Conservation (phyloP, 2,888 invertebrate species). For the Eurytoma adleriae region DNA sequence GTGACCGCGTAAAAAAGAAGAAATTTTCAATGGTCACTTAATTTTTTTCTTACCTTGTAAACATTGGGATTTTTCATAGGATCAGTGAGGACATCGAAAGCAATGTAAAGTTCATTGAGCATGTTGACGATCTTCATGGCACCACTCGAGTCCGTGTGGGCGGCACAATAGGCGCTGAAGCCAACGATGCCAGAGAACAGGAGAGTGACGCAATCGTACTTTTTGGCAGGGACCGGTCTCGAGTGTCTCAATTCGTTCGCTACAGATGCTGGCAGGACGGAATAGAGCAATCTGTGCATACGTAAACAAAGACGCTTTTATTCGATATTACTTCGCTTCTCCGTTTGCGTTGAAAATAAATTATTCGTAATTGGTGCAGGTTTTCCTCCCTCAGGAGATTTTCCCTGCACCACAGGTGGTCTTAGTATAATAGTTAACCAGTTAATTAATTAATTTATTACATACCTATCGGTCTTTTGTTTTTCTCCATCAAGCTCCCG, state of each 20-base stretch:
- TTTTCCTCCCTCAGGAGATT: no score
- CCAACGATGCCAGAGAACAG: conserved; percentile 97
- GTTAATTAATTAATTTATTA: no score
- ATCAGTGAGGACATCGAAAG: conserved; percentile 95
- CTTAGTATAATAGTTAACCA: no score
- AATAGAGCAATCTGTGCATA: conserved; percentile 87
- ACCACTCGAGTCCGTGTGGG: conserved; percentile 92
- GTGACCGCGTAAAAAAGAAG: no score
- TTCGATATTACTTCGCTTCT: no score
- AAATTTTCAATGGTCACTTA: no score
- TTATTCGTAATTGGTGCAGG: background rate
- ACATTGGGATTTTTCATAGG: conserved; percentile 95
- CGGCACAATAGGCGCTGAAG: conserved; percentile 93
- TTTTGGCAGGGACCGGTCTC: conserved; percentile 91
- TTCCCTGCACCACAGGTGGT: no score
- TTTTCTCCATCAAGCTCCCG: conserved; percentile 95
- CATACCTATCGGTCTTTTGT: conserved; percentile 94
- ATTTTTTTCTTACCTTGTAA: conserved; percentile 86
- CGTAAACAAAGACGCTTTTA: no score
- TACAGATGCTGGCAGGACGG: conserved; percentile 94
- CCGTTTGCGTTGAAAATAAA: background rate
- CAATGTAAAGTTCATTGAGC: conserved; percentile 94
- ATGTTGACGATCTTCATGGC: conserved; percentile 97
- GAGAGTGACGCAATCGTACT: conserved; percentile 93
- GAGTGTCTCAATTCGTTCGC: conserved; percentile 96